Base-by-base conservation (phyloP, 2,797 vertebrate species). In the Crocodylus rhombifer region DNA sequence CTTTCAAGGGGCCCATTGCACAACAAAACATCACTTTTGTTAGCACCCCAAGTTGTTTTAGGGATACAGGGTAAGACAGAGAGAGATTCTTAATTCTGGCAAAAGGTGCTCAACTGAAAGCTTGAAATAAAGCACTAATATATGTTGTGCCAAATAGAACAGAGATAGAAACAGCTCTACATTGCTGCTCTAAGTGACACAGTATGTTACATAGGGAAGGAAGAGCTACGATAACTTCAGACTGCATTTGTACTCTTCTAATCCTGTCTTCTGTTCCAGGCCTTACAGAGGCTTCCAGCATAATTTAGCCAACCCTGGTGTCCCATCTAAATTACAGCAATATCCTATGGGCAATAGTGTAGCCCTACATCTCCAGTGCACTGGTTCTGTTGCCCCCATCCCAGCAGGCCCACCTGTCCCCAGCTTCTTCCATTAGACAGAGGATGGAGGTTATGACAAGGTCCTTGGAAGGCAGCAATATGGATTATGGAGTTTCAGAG, bases 211-310 rank as follows among this genome's bases (percentile, higher is more conserved):
- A 75, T 36, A 56, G 86, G 42, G 64, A 65, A 77, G 14, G 33
- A 8, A 62, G 33, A 63, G 20, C 20, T 77, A 33, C 10, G 42
- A 51, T 51, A 51, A 51, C 42, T 51, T 10, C 42, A 51, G 51
- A 13, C 20, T 36, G 7, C n/a, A 18, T 42, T 23, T 69, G 56
- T 12, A 23, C 5, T 83, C 10, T 28, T 55, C 7, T 51, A 26
- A 21, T 63, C 63, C n/a, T 77, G 20, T 51, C 62, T 51, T 51
- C 42, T 61, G 14, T 21, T 88, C 85, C 0, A 0, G 17, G 2
- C 56, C 65, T 9, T 80, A 30, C 51, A 88, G 63, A 14, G 1
- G 11, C 21, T 80, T 84, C n/a, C 13, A 17, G 14, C 28, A 67
- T 73, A 51, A 62, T 1, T 1, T 4, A n/a, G 55, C 15, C 58